phyloP scores from a whole-genome alignment of 2,113 vertebrate species.

The Neotragus moschatus region DNA sequence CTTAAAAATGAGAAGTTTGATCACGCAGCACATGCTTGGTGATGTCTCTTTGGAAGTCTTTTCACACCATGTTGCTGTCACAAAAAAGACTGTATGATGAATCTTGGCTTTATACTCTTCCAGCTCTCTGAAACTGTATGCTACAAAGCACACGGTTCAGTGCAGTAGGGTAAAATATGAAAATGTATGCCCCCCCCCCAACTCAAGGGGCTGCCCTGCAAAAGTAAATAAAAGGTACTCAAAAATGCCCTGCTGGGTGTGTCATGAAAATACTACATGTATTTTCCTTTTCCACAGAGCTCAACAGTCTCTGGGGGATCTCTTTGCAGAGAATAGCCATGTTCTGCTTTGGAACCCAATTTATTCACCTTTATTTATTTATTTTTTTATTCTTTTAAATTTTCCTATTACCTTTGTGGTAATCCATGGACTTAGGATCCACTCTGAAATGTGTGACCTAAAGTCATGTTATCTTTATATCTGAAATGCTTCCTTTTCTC shows the following conservation, averaged over 20 bases:
- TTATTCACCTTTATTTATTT: background rate
- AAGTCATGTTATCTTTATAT: background rate
- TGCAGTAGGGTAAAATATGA: background rate
- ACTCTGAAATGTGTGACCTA: background rate
- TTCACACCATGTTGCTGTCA: background rate
- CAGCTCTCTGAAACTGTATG: background rate
- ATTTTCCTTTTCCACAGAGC: background rate
- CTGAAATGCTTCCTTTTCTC: background rate
- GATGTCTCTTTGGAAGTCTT: background rate
- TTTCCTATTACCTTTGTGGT: background rate
- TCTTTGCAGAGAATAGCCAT: background rate
- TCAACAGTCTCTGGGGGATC: background rate
- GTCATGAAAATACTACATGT: background rate
- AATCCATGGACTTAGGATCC: background rate
- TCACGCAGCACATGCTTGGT: fast-evolving
- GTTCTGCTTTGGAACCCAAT: background rate
- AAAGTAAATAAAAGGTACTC: background rate
- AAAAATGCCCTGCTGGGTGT: background rate
- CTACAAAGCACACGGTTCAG: background rate
- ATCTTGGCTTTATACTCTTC: background rate
- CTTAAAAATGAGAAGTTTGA: background rate
- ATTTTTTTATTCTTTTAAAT: background rate
- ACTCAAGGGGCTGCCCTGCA: fast-evolving
- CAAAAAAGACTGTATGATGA: background rate
- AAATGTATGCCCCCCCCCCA: fast-evolving